These are phyloP conservation scores for Pseudochirops cupreus DNA, from an alignment of 2,797 vertebrate genomes.

Conservation along the genomic window DNA sequence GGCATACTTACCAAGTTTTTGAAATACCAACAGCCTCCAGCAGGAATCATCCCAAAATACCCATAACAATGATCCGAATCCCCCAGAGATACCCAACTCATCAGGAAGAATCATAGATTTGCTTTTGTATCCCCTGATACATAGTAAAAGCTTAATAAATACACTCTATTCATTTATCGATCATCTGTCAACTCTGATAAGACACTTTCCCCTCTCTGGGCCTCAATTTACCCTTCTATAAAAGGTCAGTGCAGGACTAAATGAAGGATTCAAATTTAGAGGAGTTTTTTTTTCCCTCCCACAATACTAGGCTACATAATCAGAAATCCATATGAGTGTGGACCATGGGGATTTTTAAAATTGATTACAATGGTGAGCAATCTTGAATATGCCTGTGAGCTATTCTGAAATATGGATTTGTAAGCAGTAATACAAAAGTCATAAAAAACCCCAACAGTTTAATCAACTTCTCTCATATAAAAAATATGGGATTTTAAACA, in stretches of 20 bases:
- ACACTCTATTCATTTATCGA: not conserved
- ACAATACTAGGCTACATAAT: not conserved
- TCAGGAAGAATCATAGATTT: not conserved
- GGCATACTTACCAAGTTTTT: not conserved
- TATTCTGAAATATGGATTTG: not conserved
- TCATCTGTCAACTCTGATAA: not conserved
- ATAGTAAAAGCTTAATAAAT: not conserved
- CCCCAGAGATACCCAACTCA: not conserved
- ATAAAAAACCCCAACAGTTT: not conserved
- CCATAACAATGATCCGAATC: not conserved
- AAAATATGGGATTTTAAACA: not conserved
- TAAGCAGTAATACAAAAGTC: not conserved
- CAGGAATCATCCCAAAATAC: not conserved
- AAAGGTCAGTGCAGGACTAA: not conserved
- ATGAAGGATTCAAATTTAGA: not conserved
- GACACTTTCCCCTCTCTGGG: not conserved
- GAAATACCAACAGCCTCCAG: not conserved
- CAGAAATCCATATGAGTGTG: not conserved
- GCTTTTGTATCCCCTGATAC: not conserved
- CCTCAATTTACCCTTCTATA: not conserved
- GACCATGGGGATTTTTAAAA: not conserved
- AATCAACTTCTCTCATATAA: not conserved
- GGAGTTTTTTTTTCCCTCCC: not conserved
- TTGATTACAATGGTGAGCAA: not conserved
- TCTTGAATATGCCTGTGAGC: not conserved